Evolutionary conservation across 2,113 vertebrate species (phyloP), one percentile per base, ranked within the genome.

Genomic region (Cephalophus harveyi): DNA sequence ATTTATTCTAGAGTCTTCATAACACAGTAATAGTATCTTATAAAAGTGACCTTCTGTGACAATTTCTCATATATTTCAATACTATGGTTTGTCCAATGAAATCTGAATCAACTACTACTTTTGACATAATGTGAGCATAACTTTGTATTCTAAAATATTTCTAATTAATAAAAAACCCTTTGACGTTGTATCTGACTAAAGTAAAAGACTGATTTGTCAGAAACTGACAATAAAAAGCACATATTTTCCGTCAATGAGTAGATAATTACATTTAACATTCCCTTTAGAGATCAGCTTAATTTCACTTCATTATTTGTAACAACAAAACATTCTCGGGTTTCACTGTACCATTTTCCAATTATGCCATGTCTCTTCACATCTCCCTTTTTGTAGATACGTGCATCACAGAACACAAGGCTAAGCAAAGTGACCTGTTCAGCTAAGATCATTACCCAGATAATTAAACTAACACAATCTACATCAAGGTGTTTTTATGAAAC

Each of bases 1-100:
- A 92, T 86, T 98, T 97, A 48, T 85, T 96, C 48, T 50, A 64
- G 33, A 91, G 27, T 14, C 97, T 97, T 95, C 86, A 85, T 93
- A 85, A 95, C 7, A n/a, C n/a, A 96, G 21, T 67, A 91, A 93
- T 40, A 30, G 84, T 13, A 9, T 2, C 33, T 50, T 85, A 19
- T 52, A 95, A 97, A 83, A 27, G 17, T 11, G 64, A 57, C 6
- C 87, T 91, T 16, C n/a, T 88, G 10, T 54, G 52, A 97, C 91
- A 88, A 50, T 48, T 87, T 88, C 84, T 86, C 40, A 87, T 33
- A 76, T 55, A 93, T 57, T 94, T 12, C 62, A 91, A 94, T 52
- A 46, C 60, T 84, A 9, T 40, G 43, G 17, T 6, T 88, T 33
- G 59, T 6, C 40, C 30, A 92, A 30, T 95, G 97, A 95, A 97